Conservation (phyloP, 2,888 invertebrate genomes). For the Dasypogon diadema region DNA sequence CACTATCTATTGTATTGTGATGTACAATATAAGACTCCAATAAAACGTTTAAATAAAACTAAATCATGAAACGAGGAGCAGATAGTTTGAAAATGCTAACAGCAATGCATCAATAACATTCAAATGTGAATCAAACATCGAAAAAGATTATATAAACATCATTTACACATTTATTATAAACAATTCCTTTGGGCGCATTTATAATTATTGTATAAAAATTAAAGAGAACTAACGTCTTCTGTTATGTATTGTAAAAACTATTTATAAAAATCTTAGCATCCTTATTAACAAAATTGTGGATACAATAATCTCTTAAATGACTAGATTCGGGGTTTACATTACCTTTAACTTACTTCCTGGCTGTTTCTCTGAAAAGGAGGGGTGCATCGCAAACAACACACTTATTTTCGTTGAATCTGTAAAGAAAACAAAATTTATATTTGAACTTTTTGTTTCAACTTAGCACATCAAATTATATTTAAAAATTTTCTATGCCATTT, state of each 20-base stretch:
- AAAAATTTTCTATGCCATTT: no score
- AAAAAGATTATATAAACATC: conserved; percentile 35
- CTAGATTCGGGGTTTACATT: conserved; percentile 54
- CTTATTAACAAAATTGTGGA: conserved; percentile 45
- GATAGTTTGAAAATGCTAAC: not conserved
- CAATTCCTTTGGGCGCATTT: conserved; percentile 55
- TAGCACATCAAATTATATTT: no score
- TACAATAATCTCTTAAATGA: conserved; percentile 54
- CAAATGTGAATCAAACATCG: conserved; percentile 1
- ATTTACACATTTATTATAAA: conserved; percentile 51
- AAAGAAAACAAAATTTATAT: no score
- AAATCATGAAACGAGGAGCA: not conserved
- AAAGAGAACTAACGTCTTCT: conserved; percentile 15
- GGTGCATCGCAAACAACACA: no score
- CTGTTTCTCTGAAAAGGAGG: conserved; percentile 10
- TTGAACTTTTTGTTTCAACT: no score
- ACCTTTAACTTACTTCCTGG: conserved; percentile 26
- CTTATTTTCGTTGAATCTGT: conserved; percentile 51
- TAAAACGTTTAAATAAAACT: no score
- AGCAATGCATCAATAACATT: conserved; percentile 6
- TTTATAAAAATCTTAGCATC: conserved; percentile 39
- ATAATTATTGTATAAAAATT: conserved; percentile 36
- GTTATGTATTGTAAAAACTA: conserved; percentile 5
- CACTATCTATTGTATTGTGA: not conserved
- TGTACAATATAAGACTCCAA: no score